Evolutionary conservation across 92 coral and sea anemone genomes (phyloP).

Genomic region (Diadumene lineata): DNA sequence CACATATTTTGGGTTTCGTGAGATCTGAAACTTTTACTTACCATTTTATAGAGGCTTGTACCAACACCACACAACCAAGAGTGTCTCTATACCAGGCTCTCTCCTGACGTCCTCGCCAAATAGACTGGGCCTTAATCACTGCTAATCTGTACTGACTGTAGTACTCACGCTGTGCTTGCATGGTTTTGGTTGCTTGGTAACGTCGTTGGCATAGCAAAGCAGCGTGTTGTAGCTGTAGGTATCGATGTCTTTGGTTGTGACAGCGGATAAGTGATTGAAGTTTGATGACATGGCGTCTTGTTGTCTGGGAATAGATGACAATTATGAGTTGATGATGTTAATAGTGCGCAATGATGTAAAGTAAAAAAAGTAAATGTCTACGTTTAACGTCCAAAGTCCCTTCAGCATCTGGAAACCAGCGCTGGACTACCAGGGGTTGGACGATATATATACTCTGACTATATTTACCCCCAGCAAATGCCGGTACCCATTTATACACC

Average conservation of each 20-base stretch:
- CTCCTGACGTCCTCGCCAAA: constrained; percentile 49
- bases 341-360: background rate
- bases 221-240: constrained; percentile 38
- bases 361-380: no score
- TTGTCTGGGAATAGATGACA: background rate
- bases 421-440: no score
- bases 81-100: constrained; percentile 35
- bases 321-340: background rate
- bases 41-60: constrained; percentile 60
- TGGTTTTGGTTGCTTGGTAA: constrained; percentile 48
- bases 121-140: constrained; percentile 59
- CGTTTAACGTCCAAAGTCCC: no score
- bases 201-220: constrained; percentile 62
- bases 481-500: no score
- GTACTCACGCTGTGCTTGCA: constrained; percentile 29
- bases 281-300: constrained; percentile 29
- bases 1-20: no score
- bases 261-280: constrained; percentile 77
- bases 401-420: no score
- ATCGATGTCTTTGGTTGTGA: constrained; percentile 46
- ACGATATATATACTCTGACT: no score
- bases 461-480: no score
- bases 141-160: constrained; percentile 50
- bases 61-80: constrained; percentile 30
- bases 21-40: no score